Evolutionary conservation across 2,797 vertebrate species (phyloP), one percentile per base, ranked within the genome.

Genomic region (Dallia pectoralis): DNA sequence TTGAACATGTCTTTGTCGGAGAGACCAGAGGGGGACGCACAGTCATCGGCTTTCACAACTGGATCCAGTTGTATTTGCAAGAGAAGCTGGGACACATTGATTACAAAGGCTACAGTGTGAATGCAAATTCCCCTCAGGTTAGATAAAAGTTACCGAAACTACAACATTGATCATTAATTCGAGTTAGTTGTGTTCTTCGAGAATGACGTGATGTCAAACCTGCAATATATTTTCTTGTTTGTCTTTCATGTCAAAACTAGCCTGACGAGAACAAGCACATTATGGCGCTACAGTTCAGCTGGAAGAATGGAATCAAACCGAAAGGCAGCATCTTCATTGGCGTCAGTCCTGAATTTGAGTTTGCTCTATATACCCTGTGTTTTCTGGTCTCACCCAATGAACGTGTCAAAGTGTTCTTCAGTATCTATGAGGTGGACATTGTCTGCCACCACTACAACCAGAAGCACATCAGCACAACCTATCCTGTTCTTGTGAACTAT

Each of bases 51-150:
- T 95, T 95, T 78, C 93, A 95, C 85, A 94, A 94, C 91, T 95
- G 93, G 93, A 94, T 94, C 78, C 93, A 94, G 90, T 87, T 95
- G 22, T 95, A 95, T 81, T 78, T 94, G n/a, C 94, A 95, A 32
- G 94, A 95, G 83, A 94, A 94, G 78, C 92, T 94, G 48, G 94
- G 94, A 25, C 91, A 93, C 79, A 89, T 95, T 4, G 93, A 94
- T 72, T 94, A 94, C 83, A 94, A 92, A 88, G 94, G 94, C 77
- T 95, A 94, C 85, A 93, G 89, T 18, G 88, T 90, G 74, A 84
- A 59, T 59, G 88, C 89, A 25, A 79, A 90, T 65, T 93, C 92
- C 2, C 92, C 92, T 0, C 77, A 90, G 89, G 93, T 93, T 59
- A 59, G 22, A 59, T 59, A 0, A 27, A 25, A 59, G 11, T 25